phyloP scores from a whole-genome alignment of 2,888 invertebrate genomes.

The Eumacrocentrus americanus region DNA sequence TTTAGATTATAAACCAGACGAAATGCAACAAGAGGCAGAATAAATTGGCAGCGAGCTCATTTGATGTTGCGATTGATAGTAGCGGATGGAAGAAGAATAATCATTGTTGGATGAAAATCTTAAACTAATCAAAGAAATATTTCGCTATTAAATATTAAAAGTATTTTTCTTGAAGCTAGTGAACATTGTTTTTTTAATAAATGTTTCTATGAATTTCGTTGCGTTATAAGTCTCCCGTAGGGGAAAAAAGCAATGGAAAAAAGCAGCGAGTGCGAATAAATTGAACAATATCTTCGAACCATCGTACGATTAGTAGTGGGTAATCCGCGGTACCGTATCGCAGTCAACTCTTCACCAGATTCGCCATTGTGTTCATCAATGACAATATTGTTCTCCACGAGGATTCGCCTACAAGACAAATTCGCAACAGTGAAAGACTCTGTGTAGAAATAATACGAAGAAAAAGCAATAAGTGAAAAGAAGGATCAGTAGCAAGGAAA shows the following conservation, averaged over 20 bases:
- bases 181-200: too few relatives aligned
- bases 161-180: too few relatives aligned
- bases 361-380: constrained; percentile 54
- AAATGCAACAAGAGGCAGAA: too few relatives aligned
- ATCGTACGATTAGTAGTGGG: constrained; percentile 56
- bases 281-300: constrained; percentile 45
- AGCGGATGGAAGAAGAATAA: too few relatives aligned
- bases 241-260: background rate
- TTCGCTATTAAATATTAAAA: too few relatives aligned
- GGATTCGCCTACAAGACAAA: constrained; percentile 49
- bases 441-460: background rate
- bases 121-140: too few relatives aligned
- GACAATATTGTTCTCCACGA: constrained; percentile 55
- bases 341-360: constrained; percentile 49
- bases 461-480: background rate
- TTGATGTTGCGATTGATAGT: too few relatives aligned
- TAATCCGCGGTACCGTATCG: constrained; percentile 53
- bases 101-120: too few relatives aligned
- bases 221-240: too few relatives aligned
- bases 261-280: background rate
- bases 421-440: constrained; percentile 13
- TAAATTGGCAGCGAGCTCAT: too few relatives aligned
- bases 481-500: background rate
- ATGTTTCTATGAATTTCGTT: too few relatives aligned
- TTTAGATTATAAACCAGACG: too few relatives aligned